Conservation (phyloP, 2,113 vertebrate genomes). For the Dascyllus trimaculatus region DNA sequence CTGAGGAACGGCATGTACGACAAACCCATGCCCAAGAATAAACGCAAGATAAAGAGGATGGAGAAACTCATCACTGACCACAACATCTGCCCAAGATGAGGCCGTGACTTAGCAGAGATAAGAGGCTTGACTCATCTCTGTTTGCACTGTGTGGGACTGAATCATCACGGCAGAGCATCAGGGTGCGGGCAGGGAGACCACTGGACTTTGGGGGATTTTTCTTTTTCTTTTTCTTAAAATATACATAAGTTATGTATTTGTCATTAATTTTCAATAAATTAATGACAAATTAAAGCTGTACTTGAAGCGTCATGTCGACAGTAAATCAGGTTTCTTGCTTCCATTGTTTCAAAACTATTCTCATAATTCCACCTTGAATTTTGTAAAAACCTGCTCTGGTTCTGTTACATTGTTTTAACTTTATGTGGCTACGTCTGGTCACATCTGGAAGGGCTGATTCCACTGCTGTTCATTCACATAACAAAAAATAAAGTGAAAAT, state of each 20-base stretch:
- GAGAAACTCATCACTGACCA: conserved; percentile 92
- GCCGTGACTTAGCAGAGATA: background rate
- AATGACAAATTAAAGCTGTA: conserved; percentile 18
- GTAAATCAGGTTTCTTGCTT: conserved; percentile 37
- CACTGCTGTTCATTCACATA: background rate
- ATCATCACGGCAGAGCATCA: conserved; percentile 9
- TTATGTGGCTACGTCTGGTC: background rate
- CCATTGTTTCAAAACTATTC: conserved; percentile 20
- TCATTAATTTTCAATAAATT: conserved; percentile 43
- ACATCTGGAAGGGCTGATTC: conserved; percentile 55
- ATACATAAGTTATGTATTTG: conserved; percentile 48
- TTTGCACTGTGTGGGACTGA: conserved; percentile 29
- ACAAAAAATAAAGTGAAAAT: background rate
- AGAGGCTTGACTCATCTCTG: background rate
- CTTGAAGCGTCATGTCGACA: conserved; percentile 34
- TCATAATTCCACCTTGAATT: conserved; percentile 20
- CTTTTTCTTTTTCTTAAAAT: conserved; percentile 7
- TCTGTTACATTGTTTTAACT: conserved; percentile 19
- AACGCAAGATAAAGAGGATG: conserved; percentile 97
- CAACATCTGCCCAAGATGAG: conserved; percentile 88
- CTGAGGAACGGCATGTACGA: conserved; percentile 94
- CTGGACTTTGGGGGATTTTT: conserved; percentile 20
- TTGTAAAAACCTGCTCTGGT: conserved; percentile 13
- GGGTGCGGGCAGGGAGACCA: conserved; percentile 8
- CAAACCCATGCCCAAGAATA: conserved; percentile 98